phyloP scores from a whole-genome alignment of 2,797 vertebrate genomes.

The Aphelocoma californica region DNA sequence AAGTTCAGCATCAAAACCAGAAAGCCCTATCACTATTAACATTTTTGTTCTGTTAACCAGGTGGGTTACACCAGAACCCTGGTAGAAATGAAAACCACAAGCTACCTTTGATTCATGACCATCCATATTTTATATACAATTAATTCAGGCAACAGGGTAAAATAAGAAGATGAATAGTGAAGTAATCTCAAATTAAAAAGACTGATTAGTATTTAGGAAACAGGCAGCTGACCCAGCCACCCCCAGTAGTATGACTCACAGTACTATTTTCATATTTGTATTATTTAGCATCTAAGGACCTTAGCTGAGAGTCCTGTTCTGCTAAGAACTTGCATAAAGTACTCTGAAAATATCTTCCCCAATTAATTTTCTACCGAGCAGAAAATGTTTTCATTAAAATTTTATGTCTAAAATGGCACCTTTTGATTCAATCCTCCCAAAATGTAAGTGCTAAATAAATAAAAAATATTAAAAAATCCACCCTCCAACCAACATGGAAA shows the following conservation, averaged over 20 bases:
- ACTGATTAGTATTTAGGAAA: constrained; percentile 39
- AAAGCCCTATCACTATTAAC: not conserved
- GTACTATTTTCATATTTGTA: constrained; percentile 46
- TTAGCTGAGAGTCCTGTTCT: constrained; percentile 2
- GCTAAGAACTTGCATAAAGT: not conserved
- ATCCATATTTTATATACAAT: not conserved
- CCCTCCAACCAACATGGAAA: not conserved
- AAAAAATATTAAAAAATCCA: not conserved
- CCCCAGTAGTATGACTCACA: constrained; percentile 1
- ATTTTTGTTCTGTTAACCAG: not conserved
- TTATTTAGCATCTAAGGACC: constrained; percentile 28
- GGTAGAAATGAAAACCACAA: not conserved
- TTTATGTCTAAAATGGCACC: not conserved
- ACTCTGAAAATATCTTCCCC: not conserved
- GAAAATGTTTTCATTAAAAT: not conserved
- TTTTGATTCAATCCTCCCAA: not conserved
- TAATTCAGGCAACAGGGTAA: not conserved
- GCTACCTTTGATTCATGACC: not conserved
- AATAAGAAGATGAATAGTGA: not conserved
- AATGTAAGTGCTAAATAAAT: not conserved
- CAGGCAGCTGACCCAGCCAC: constrained; percentile 36
- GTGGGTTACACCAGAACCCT: not conserved
- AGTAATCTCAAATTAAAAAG: constrained; percentile 34
- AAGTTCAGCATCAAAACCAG: not conserved
- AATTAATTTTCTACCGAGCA: not conserved